Evolutionary conservation across 92 coral and sea anemone species (phyloP).

Genomic region (Heliopora coerulea): DNA sequence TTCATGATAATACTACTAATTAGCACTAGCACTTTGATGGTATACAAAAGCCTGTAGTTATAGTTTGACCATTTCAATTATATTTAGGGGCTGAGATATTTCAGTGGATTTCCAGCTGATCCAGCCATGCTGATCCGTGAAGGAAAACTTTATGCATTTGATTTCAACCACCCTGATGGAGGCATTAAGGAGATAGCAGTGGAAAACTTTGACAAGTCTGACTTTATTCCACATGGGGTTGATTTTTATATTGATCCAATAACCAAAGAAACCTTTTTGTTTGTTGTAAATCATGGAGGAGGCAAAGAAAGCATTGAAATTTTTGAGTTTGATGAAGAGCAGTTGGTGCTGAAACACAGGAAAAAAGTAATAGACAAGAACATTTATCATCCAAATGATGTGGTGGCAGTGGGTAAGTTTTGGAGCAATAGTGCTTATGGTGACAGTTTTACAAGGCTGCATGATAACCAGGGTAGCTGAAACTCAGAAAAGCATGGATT

Average conservation of each 20-base stretch:
- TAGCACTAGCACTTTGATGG: too few species aligned
- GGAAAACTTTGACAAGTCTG: slow-evolving; percentile 43
- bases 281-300: slow-evolving; percentile 50
- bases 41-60: too few species aligned
- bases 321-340: slow-evolving; percentile 44
- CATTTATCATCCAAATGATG: slow-evolving; percentile 40
- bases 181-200: slow-evolving; percentile 20
- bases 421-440: not conserved
- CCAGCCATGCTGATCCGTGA: slow-evolving; percentile 38
- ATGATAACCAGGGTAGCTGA: too few species aligned
- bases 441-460: too few species aligned
- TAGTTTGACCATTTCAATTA: too few species aligned
- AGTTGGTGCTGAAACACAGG: slow-evolving; percentile 26
- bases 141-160: slow-evolving; percentile 42
- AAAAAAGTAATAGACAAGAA: slow-evolving; percentile 38
- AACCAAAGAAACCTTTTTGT: slow-evolving; percentile 38
- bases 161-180: slow-evolving; percentile 35
- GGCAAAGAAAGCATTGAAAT: slow-evolving; percentile 38
- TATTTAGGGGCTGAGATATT: slow-evolving; percentile 37
- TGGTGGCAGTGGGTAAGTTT: slow-evolving; percentile 46
- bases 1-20: too few species aligned
- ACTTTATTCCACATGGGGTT: slow-evolving; percentile 51
- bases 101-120: slow-evolving; percentile 12
- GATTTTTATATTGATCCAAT: slow-evolving; percentile 44
- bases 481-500: too few species aligned